Conservation (phyloP, 2,888 invertebrate genomes). For the Agrotis ipsilon region DNA sequence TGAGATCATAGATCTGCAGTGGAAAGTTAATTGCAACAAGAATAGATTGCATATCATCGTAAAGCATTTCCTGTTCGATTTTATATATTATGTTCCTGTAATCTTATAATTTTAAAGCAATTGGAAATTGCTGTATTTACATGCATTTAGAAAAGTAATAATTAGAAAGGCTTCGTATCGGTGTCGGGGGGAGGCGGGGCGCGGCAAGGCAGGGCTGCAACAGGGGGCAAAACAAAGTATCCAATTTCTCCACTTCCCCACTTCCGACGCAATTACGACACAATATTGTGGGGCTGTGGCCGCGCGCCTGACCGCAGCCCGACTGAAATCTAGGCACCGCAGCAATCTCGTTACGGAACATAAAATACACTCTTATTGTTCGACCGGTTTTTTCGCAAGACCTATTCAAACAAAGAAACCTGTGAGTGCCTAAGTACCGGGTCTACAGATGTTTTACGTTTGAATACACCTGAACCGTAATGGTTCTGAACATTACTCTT, state of each 20-base stretch:
- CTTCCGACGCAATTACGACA: conserved; percentile 89
- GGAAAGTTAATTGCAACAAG: conserved; percentile 54
- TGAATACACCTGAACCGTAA: conserved; percentile 56
- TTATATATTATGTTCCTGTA: conserved; percentile 18
- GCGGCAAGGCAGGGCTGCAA: conserved; percentile 72
- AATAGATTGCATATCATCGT: conserved; percentile 54
- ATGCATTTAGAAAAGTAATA: conserved; percentile 77
- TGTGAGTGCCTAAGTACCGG: conserved; percentile 67
- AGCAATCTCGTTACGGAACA: conserved; percentile 87
- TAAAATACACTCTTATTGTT: conserved; percentile 85
- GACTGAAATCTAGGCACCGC: conserved; percentile 83
- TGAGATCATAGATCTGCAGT: conserved; percentile 43
- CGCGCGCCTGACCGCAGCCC: conserved; percentile 82
- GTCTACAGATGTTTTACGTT: conserved; percentile 66
- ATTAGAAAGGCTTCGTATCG: conserved; percentile 86
- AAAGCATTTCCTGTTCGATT: conserved; percentile 46
- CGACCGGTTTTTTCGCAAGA: conserved; percentile 83
- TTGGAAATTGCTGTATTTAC: conserved; percentile 71
- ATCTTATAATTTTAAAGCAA: conserved; percentile 54
- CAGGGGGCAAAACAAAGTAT: conserved; percentile 84
- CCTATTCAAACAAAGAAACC: conserved; percentile 81
- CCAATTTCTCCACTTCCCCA: conserved; percentile 88
- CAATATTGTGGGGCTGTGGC: conserved; percentile 81
- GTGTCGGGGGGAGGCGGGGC: conserved; percentile 68
- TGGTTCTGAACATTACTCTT: conserved; percentile 52